These are phyloP conservation scores for Tetropium fuscum DNA, from an alignment of 2,888 invertebrate species.

Conservation along the genomic window DNA sequence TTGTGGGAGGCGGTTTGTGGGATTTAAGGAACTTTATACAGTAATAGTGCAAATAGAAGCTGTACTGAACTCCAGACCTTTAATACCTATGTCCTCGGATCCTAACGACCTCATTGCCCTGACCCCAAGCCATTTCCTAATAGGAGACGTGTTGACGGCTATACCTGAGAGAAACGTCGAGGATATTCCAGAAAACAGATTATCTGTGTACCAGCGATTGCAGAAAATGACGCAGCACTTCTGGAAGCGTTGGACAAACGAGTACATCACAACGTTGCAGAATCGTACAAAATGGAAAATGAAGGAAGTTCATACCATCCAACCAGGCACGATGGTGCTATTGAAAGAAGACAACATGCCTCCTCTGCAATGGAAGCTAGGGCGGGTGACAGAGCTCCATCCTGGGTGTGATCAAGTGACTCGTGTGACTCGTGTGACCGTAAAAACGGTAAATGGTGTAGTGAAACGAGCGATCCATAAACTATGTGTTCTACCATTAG, in stretches of 20 bases:
- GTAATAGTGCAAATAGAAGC: neutral
- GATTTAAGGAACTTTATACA: conserved; percentile 4
- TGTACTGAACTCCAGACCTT: conserved; percentile 9
- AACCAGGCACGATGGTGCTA: conserved; percentile 42
- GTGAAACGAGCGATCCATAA: too few species aligned
- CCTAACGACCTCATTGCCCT: conserved; percentile 11
- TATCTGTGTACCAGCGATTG: conserved; percentile 21
- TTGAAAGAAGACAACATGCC: conserved; percentile 45
- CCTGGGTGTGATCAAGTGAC: conserved; percentile 46
- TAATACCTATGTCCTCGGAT: conserved; percentile 2
- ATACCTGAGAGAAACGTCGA: conserved; percentile 6
- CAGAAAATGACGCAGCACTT: conserved; percentile 17
- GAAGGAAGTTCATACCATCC: neutral
- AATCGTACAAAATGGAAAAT: neutral
- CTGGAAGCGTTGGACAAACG: conserved; percentile 14
- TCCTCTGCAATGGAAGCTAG: conserved; percentile 46
- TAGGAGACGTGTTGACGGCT: conserved; percentile 7
- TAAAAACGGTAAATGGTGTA: too few species aligned
- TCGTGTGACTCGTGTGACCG: conserved; percentile 44
- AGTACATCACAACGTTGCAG: neutral
- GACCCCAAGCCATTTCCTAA: conserved; percentile 18
- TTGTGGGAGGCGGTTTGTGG: conserved; percentile 13
- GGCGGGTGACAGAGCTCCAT: conserved; percentile 41
- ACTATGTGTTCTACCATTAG: too few species aligned
- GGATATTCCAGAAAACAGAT: neutral